Evolutionary conservation across 2,113 vertebrate genomes (phyloP).

Genomic region (Caretta caretta): DNA sequence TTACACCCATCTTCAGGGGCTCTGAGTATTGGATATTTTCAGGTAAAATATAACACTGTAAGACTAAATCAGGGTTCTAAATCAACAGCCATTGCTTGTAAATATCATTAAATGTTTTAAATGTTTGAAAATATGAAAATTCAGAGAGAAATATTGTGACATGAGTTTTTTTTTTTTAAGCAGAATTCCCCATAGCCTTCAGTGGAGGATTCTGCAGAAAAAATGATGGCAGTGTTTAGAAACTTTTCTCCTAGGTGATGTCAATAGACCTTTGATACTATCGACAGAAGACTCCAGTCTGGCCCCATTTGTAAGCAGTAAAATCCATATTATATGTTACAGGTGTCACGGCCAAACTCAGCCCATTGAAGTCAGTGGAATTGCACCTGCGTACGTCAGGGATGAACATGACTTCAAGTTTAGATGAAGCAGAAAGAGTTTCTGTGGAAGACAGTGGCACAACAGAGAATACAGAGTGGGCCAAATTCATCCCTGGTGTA

Average conservation of each 20-base stretch:
- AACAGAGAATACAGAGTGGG: slow-evolving; percentile 40
- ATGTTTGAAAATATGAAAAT: background rate
- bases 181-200: background rate
- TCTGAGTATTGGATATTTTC: background rate
- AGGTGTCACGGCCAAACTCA: slow-evolving; percentile 43
- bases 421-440: slow-evolving; percentile 38
- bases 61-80: background rate
- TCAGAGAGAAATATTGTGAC: background rate
- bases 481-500: slow-evolving; percentile 17
- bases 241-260: background rate
- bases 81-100: background rate
- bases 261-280: background rate
- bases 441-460: slow-evolving; percentile 32
- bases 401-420: slow-evolving; percentile 28
- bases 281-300: background rate
- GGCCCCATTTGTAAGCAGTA: background rate
- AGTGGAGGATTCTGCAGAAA: background rate
- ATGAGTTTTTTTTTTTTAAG: background rate
- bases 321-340: slow-evolving; percentile 19
- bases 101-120: background rate
- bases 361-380: slow-evolving; percentile 49
- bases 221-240: background rate
- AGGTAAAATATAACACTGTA: background rate
- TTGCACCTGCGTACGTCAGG: slow-evolving; percentile 55
- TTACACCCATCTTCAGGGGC: background rate